A percentile compares a stretch with the other conserved stretches of the same genome.
Conservation (phyloP, 2,797 vertebrate species). For the Eleutherodactylus coqui region DNA sequence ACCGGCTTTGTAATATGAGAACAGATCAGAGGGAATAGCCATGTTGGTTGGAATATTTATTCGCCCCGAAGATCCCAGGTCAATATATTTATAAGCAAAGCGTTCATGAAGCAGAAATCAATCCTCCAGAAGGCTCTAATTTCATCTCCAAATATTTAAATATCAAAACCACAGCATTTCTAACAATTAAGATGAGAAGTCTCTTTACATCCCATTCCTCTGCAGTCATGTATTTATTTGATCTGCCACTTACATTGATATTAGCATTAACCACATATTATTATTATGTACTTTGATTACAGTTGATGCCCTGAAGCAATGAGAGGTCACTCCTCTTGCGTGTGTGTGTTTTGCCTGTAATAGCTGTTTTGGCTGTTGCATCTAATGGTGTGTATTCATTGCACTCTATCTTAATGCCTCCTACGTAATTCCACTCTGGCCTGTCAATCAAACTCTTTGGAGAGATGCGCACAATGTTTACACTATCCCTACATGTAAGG, state of each 20-base stretch:
- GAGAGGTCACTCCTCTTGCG: background rate
- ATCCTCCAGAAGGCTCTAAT: background rate
- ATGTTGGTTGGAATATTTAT: background rate
- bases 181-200: constrained; percentile 25
- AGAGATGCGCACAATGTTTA: background rate
- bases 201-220: background rate
- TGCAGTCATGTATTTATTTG: constrained; percentile 4
- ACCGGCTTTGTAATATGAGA: background rate
- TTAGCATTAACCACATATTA: constrained; percentile 27
- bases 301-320: constrained; percentile 17
- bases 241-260: constrained; percentile 30
- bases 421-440: background rate
- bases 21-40: background rate
- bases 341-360: background rate
- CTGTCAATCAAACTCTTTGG: constrained; percentile 5
- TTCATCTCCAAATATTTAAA: constrained; percentile 4
- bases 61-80: background rate
- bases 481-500: background rate
- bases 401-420: background rate
- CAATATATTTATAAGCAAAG: constrained; percentile 11
- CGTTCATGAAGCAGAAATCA: constrained; percentile 5
- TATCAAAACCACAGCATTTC: constrained; percentile 35
- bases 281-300: constrained; percentile 50
- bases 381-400: background rate
- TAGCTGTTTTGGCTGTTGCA: background rate